phyloP scores from a whole-genome alignment of 1,140 invertebrate genomes.

The Coenobita brevimanus region DNA sequence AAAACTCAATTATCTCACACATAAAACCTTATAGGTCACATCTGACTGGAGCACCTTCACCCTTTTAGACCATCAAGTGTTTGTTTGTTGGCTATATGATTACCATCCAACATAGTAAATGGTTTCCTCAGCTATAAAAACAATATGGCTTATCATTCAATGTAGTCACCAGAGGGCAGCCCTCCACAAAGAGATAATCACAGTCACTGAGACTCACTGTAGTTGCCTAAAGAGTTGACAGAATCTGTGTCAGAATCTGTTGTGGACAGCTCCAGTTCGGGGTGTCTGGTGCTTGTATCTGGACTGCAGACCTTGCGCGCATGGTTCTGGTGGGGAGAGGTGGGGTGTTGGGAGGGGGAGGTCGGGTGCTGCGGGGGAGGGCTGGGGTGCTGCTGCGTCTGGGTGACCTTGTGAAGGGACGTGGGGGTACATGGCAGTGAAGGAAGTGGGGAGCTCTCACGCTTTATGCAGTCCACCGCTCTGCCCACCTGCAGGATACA shows the following conservation, averaged over 20 bases:
- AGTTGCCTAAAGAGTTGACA: conserved; percentile 38
- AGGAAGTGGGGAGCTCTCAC: conserved; percentile 24
- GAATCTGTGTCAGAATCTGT: conserved; percentile 62
- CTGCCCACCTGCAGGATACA: background rate
- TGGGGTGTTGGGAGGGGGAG: background rate
- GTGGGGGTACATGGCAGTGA: background rate
- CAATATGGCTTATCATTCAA: too few relatives aligned
- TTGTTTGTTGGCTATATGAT: too few relatives aligned
- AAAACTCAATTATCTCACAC: too few relatives aligned
- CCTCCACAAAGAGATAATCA: too few relatives aligned
- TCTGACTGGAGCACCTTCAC: too few relatives aligned
- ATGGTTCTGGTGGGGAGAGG: background rate
- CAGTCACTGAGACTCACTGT: conserved; percentile 28
- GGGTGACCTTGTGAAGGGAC: background rate
- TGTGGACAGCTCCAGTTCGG: conserved; percentile 57
- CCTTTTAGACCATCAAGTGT: too few relatives aligned
- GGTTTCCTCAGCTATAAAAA: too few relatives aligned
- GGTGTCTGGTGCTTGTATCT: conserved; percentile 49
- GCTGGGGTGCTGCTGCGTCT: background rate
- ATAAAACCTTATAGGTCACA: too few relatives aligned
- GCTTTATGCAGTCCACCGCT: conserved; percentile 49
- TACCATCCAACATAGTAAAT: too few relatives aligned
- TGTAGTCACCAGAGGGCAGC: too few relatives aligned
- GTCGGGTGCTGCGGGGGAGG: background rate
- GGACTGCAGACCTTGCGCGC: conserved; percentile 46